These are phyloP conservation scores for Hydrocynus forskahlii DNA, from an alignment of 2,797 vertebrate species.

Conservation along the genomic window DNA sequence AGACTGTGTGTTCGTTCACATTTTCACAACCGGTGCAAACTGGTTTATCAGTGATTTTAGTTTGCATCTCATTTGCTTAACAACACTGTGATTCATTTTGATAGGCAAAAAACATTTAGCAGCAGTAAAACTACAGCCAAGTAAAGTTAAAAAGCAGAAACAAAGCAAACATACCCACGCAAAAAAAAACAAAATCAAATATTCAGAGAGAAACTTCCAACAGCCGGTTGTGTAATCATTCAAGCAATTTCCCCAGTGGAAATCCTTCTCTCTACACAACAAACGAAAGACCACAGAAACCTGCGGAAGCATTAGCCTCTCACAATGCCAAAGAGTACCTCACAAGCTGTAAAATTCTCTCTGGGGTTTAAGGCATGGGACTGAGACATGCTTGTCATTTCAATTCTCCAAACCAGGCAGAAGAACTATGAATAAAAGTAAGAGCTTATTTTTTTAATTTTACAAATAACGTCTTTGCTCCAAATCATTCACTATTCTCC, in stretches of 20 bases:
- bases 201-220: slow-evolving; percentile 7
- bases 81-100: slow-evolving; percentile 3
- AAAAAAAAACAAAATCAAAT: slow-evolving; percentile 18
- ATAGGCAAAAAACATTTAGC: not conserved
- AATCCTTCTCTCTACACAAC: slow-evolving; percentile 29
- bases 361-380: slow-evolving; percentile 23
- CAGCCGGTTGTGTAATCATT: slow-evolving; percentile 27
- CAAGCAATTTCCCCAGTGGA: slow-evolving; percentile 31
- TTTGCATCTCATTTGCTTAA: not conserved
- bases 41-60: not conserved
- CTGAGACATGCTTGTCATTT: slow-evolving; percentile 42
- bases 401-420: slow-evolving; percentile 30
- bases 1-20: not conserved
- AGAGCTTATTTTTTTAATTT: slow-evolving; percentile 24
- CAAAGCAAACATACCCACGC: not conserved
- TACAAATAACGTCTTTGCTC: not conserved
- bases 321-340: slow-evolving; percentile 21
- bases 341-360: slow-evolving; percentile 20
- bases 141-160: slow-evolving; percentile 35
- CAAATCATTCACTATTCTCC: slow-evolving; percentile 29
- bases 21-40: not conserved
- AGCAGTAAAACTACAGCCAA: slow-evolving; percentile 7
- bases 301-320: slow-evolving; percentile 44
- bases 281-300: slow-evolving; percentile 30
- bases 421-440: slow-evolving; percentile 17